Evolutionary conservation across 2,113 vertebrate genomes (phyloP).

Genomic region (Nothoprocta pentlandii): DNA sequence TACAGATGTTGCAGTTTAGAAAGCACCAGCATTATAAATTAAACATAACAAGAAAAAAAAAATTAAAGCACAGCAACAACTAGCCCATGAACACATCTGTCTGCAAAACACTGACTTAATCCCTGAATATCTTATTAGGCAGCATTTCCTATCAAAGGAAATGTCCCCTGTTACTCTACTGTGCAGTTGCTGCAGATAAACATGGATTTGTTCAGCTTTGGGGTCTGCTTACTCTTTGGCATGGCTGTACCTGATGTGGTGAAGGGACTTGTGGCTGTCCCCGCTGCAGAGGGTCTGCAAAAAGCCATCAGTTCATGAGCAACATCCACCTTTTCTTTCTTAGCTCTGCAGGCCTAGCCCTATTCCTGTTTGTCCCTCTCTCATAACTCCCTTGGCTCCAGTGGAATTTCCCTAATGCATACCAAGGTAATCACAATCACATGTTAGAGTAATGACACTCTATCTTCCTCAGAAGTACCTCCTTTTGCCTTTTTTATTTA

Average conservation of each 20-base stretch:
- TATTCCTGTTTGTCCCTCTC: not conserved
- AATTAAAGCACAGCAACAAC: conserved; percentile 72
- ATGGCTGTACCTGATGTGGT: not conserved
- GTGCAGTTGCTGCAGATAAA: conserved; percentile 23
- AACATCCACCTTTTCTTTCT: conserved; percentile 7
- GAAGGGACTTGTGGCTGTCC: not conserved
- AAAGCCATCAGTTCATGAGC: not conserved
- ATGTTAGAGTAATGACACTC: conserved; percentile 46
- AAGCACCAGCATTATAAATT: conserved; percentile 81
- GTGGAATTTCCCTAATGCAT: conserved; percentile 58
- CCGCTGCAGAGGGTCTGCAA: not conserved
- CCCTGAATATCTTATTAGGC: conserved; percentile 80
- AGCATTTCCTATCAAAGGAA: conserved; percentile 46
- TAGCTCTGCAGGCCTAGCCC: not conserved
- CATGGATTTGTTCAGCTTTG: not conserved
- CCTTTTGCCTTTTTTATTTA: conserved; percentile 23
- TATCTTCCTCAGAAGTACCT: conserved; percentile 50
- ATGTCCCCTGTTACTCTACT: conserved; percentile 38
- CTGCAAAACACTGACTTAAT: conserved; percentile 74
- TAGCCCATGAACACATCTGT: conserved; percentile 74
- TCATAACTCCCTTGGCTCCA: conserved; percentile 51
- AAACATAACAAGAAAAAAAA: conserved; percentile 78
- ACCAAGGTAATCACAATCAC: conserved; percentile 51
- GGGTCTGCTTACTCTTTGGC: conserved; percentile 16
- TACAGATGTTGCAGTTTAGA: conserved; percentile 80